These are phyloP conservation scores for Eretmochelys imbricata DNA, from an alignment of 2,113 vertebrate genomes.

Conservation along the genomic window DNA sequence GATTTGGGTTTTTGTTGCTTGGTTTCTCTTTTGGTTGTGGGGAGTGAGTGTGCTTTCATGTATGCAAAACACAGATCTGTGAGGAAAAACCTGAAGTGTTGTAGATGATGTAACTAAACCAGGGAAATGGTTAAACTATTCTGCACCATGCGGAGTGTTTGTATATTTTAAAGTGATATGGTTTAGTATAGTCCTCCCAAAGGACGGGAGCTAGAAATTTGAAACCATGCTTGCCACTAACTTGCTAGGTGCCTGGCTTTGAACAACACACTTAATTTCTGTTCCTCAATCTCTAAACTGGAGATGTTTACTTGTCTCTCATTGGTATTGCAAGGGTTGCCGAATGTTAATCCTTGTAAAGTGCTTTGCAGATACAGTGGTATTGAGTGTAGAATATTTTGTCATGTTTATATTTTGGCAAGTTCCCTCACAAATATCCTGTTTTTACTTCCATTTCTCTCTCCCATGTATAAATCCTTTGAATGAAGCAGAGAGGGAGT, in stretches of 20 bases:
- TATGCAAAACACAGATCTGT: background rate
- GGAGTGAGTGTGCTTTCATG: background rate
- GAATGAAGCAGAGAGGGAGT: too few relatives aligned
- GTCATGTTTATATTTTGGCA: background rate
- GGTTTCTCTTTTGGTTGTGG: accelerated
- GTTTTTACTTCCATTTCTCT: too few relatives aligned
- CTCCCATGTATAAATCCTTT: too few relatives aligned
- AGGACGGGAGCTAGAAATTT: background rate
- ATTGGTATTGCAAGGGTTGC: background rate
- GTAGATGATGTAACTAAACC: background rate
- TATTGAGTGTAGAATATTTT: background rate
- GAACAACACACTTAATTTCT: background rate
- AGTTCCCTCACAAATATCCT: background rate
- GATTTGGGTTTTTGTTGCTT: background rate
- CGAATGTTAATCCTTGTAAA: background rate
- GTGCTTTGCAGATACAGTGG: background rate
- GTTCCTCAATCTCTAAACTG: background rate
- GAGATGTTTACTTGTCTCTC: background rate
- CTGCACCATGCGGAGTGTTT: background rate
- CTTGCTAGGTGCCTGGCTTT: background rate
- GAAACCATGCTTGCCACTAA: background rate
- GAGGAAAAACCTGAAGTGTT: background rate
- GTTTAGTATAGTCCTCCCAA: background rate
- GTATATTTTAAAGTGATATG: background rate
- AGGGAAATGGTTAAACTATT: background rate